Evolutionary conservation across 1,140 invertebrate genomes (phyloP).

Genomic region (Anastatus disparis): DNA sequence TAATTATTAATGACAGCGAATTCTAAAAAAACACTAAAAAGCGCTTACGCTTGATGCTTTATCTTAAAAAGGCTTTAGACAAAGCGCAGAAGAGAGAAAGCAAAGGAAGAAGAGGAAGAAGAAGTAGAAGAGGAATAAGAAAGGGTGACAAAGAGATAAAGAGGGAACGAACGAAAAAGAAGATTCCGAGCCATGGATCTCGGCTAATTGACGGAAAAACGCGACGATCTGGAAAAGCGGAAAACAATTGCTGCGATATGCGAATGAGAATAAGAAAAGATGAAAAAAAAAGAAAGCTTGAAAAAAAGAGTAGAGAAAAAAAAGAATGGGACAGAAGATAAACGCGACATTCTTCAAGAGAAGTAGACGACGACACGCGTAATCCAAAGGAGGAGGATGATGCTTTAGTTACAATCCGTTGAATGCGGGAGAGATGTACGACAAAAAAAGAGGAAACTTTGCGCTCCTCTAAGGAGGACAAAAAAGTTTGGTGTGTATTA

Average conservation of each 20-base stretch:
- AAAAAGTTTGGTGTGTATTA: not conserved
- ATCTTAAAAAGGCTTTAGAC: conserved; percentile 30
- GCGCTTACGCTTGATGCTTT: conserved; percentile 30
- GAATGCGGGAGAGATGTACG: not conserved
- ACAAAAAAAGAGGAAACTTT: not conserved
- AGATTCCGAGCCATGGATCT: not conserved
- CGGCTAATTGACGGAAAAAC: conserved; percentile 38
- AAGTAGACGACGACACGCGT: no score
- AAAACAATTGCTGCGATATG: conserved; percentile 34
- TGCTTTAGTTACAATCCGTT: no score
- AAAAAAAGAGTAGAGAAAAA: not conserved
- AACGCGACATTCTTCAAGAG: no score
- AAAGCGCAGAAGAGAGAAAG: conserved; percentile 12
- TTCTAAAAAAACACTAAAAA: conserved; percentile 6
- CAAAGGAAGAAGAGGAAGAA: not conserved
- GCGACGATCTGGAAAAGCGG: conserved; percentile 29
- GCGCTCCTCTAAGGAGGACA: not conserved
- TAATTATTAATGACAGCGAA: conserved; percentile 36
- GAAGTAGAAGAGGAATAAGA: not conserved
- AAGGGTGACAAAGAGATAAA: conserved; percentile 29
- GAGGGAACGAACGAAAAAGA: not conserved
- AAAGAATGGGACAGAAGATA: not conserved
- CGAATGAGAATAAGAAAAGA: not conserved
- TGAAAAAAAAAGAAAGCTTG: not conserved
- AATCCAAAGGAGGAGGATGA: no score